Evolutionary conservation across 1,140 invertebrate species (phyloP), one percentile per base, ranked within the genome.

Genomic region (Bombus breviceps): DNA sequence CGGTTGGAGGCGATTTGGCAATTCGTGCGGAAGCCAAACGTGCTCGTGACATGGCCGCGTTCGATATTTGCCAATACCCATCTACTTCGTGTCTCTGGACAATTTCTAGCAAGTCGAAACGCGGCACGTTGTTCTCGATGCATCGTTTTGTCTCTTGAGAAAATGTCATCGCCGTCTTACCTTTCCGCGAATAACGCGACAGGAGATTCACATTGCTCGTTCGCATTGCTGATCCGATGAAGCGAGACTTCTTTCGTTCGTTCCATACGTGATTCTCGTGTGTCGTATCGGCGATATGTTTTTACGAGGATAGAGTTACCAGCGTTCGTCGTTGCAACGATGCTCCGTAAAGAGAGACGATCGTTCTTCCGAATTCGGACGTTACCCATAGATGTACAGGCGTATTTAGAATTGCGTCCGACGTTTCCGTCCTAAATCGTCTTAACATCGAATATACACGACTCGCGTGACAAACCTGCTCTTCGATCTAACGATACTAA

Each of bases 1-100:
- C 18, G 64, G 22, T 81, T 34, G 4, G 25, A 9, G 53, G n/a
- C 78, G 78, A 68, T 81, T 81, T 81, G 81, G 71, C 81, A 82
- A 82, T 74, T 13, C 71, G 43, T 75, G 62, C 71, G n/a, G 53
- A 64, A 82, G 71, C 47, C 57, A 39, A 64, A 75, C 81, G 71
- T 34, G 71, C 32, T 82, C 53, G 71, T 82, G 79, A 53, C 79
- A 64, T 41, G 28, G 34, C 34, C 28, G 13, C 12, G 4, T 43
- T 62, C 59, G 25, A 74, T 82, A 75, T 82, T 82, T 75, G 25
- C 41, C 32, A 66, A 82, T 72, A 59, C 9, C 53, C 74, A 59
- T 62, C 22, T 5, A 39, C 43, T 37, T 64, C 37, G 57, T 62
- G 39, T 8, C 47, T 22, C 22, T 4, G 2, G 37, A 41, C 28